Percentiles rank a stretch among this genome's conserved stretches.
Evolutionary conservation across 2,888 invertebrate species (phyloP).

Genomic region (Apamea anceps): DNA sequence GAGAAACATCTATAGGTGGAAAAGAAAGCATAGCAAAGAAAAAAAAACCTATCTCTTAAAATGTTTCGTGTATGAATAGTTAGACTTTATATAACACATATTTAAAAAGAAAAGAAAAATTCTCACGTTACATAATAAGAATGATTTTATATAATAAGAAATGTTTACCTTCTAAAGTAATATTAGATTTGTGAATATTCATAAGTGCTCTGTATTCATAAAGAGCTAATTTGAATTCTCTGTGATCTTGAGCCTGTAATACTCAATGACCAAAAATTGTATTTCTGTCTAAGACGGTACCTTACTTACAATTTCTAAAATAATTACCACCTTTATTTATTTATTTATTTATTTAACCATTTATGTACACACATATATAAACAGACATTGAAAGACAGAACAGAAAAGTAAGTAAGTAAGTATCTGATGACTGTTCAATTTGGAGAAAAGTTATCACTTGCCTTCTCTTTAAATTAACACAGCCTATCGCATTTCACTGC

Average conservation of each 20-base stretch:
- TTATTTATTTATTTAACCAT: too few species aligned
- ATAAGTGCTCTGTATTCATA: constrained; percentile 46
- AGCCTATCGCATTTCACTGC: not conserved
- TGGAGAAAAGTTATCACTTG: too few species aligned
- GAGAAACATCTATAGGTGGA: not conserved
- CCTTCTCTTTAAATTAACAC: not conserved
- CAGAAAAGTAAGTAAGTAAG: too few species aligned
- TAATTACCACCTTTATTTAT: too few species aligned
- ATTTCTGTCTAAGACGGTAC: constrained; percentile 21
- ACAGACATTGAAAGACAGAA: too few species aligned
- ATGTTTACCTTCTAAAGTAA: constrained; percentile 33
- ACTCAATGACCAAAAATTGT: constrained; percentile 34
- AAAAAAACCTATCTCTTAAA: not conserved
- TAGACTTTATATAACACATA: not conserved
- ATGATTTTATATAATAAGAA: constrained; percentile 45
- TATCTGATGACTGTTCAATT: not conserved
- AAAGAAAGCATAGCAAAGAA: not conserved
- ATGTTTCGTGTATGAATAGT: not conserved
- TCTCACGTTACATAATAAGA: constrained; percentile 34
- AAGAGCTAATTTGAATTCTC: constrained; percentile 51
- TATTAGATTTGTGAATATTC: constrained; percentile 52
- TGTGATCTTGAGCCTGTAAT: constrained; percentile 43
- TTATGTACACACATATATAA: too few species aligned
- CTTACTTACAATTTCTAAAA: constrained; percentile 8
- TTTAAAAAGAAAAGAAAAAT: constrained; percentile 19